Percentiles rank a stretch among this genome's conserved stretches.
phyloP scores from a whole-genome alignment of 2,888 invertebrate genomes.

The Lordiphosa fenestrarum region DNA sequence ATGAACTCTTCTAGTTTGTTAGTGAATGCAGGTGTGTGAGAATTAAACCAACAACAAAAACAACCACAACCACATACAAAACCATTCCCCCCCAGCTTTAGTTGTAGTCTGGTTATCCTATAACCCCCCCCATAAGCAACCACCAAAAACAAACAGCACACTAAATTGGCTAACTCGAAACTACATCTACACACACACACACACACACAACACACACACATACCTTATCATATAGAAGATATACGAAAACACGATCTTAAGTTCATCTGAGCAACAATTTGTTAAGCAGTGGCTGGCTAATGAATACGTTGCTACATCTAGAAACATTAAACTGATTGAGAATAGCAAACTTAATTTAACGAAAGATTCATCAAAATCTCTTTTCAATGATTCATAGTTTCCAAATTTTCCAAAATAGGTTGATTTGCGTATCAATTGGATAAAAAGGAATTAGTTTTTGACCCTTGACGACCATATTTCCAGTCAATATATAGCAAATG shows the following conservation, averaged over 20 bases:
- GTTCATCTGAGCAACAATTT: constrained; percentile 59
- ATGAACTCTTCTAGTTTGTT: constrained; percentile 79
- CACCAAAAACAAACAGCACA: constrained; percentile 28
- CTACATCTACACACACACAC: constrained; percentile 4
- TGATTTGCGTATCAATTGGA: too few relatives aligned
- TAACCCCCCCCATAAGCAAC: constrained; percentile 10
- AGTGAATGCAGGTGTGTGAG: constrained; percentile 80
- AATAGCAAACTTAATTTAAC: too few relatives aligned
- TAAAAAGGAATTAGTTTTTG: too few relatives aligned
- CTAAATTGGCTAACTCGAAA: constrained; percentile 31
- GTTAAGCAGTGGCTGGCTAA: neutral
- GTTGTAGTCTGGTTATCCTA: constrained; percentile 13
- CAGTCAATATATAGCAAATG: too few relatives aligned
- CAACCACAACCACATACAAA: constrained; percentile 17
- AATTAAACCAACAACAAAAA: constrained; percentile 48
- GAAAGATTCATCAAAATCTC: too few relatives aligned
- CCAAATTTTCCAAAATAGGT: too few relatives aligned
- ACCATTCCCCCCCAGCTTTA: constrained; percentile 5
- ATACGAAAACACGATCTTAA: constrained; percentile 28
- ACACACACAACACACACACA: constrained; percentile 16
- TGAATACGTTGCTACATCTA: neutral
- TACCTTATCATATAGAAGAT: constrained; percentile 14
- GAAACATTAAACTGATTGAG: neutral
- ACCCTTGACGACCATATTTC: too few relatives aligned
- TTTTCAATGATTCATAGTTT: too few relatives aligned